Conservation (phyloP, 1,140 invertebrate genomes). For the Hycleus cichorii region DNA sequence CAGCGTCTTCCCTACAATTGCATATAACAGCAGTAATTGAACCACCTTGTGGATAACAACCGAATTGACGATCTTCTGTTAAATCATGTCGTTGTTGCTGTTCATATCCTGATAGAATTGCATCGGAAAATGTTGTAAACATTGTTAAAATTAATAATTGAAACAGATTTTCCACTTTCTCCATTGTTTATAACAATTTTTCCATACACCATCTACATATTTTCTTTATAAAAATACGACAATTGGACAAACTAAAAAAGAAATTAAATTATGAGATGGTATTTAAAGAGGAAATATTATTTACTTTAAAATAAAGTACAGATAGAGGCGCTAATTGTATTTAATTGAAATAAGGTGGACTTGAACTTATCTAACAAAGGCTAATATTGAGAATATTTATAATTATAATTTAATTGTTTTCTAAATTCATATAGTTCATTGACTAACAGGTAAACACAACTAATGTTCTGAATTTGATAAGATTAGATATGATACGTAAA, state of each 20-base stretch:
- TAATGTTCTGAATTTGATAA: no score
- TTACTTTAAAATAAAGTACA: slow-evolving; percentile 1
- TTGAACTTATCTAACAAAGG: no score
- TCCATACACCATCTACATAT: no score
- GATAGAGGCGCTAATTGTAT: not conserved
- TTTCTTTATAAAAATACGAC: no score
- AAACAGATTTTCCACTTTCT: not conserved
- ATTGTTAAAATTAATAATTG: slow-evolving; percentile 3
- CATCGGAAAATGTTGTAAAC: slow-evolving; percentile 3
- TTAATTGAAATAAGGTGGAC: no score
- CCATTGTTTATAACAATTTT: slow-evolving; percentile 3
- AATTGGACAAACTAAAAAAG: no score
- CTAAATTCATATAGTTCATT: no score
- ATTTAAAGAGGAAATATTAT: slow-evolving; percentile 11
- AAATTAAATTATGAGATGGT: not conserved
- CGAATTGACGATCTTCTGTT: slow-evolving; percentile 22
- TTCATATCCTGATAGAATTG: slow-evolving; percentile 13
- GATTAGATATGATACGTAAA: no score
- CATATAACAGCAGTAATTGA: slow-evolving; percentile 17
- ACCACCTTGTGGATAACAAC: slow-evolving; percentile 27
- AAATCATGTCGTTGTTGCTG: slow-evolving; percentile 8
- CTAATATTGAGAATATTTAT: no score
- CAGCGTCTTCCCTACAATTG: slow-evolving; percentile 23
- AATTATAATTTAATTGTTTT: no score
- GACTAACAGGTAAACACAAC: no score